A percentile compares a stretch with the other conserved stretches of the same genome.
Conservation (phyloP, 2,797 vertebrate genomes). For the Chelon auratus region DNA sequence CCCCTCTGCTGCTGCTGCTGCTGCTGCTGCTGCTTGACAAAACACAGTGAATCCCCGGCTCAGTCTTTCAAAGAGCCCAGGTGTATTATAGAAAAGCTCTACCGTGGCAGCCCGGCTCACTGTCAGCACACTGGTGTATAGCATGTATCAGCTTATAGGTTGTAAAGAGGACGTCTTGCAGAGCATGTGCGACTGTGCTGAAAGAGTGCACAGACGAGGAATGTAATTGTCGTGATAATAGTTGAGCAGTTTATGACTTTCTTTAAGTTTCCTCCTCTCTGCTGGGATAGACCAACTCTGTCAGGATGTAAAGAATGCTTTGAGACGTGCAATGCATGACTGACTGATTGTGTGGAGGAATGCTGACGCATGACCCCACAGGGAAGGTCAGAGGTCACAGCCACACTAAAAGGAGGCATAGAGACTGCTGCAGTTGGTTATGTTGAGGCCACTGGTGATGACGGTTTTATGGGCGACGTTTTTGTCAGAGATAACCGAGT, state of each 20-base stretch:
- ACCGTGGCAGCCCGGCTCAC: background rate
- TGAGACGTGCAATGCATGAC: conserved; percentile 8
- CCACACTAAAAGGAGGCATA: conserved; percentile 18
- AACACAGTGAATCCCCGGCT: conserved; percentile 73
- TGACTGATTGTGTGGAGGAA: conserved; percentile 21
- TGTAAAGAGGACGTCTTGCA: conserved; percentile 5
- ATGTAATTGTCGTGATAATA: background rate
- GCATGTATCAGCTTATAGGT: background rate
- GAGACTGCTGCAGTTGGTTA: conserved; percentile 3
- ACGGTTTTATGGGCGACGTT: conserved; percentile 1
- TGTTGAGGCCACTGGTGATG: background rate
- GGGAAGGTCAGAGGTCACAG: conserved; percentile 29
- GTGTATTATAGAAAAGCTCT: conserved; percentile 87
- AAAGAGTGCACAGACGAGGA: background rate
- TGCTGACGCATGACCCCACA: conserved; percentile 11
- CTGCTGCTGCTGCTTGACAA: conserved; percentile 41
- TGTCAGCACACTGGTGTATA: conserved; percentile 26
- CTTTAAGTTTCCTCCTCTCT: conserved; percentile 11
- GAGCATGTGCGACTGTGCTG: conserved; percentile 1
- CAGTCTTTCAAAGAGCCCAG: conserved; percentile 82
- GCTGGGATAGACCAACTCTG: conserved; percentile 10
- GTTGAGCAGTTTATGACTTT: background rate
- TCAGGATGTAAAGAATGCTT: conserved; percentile 26
- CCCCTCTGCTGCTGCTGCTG: conserved; percentile 38
- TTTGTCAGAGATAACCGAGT: background rate